Conservation (phyloP, 2,113 vertebrate genomes). For the Clarias magur region DNA sequence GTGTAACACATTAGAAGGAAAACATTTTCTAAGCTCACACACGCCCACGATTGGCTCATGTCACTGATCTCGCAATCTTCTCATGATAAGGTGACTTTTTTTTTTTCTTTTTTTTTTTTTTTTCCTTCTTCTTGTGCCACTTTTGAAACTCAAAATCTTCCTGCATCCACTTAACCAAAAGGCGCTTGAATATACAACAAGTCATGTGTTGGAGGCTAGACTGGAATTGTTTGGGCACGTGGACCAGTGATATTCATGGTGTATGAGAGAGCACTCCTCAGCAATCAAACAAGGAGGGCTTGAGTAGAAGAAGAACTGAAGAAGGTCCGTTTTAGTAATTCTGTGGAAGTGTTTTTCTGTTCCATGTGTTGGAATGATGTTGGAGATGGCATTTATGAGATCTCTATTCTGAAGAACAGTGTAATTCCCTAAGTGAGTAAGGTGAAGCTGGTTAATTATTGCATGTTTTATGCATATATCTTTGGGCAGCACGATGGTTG, state of each 20-base stretch:
- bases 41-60: neutral
- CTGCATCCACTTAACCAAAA: neutral
- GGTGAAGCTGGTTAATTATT: neutral
- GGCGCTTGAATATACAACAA: neutral
- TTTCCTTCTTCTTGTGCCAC: neutral
- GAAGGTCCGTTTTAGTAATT: neutral
- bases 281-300: neutral
- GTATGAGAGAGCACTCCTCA: neutral
- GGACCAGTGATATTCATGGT: neutral
- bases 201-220: neutral
- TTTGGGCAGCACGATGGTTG: neutral
- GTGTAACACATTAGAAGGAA: neutral
- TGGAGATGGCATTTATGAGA: neutral
- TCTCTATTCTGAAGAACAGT: neutral
- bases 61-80: neutral
- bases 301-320: too few species aligned
- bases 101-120: neutral
- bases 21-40: neutral
- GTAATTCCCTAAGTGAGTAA: neutral
- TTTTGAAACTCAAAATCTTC: neutral
- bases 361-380: neutral
- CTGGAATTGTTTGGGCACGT: neutral
- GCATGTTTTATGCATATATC: neutral
- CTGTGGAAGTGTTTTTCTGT: neutral
- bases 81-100: neutral